Evolutionary conservation across 2,113 vertebrate genomes (phyloP), one percentile per base, ranked within the genome.

Genomic region (Circaetus cinerascens): DNA sequence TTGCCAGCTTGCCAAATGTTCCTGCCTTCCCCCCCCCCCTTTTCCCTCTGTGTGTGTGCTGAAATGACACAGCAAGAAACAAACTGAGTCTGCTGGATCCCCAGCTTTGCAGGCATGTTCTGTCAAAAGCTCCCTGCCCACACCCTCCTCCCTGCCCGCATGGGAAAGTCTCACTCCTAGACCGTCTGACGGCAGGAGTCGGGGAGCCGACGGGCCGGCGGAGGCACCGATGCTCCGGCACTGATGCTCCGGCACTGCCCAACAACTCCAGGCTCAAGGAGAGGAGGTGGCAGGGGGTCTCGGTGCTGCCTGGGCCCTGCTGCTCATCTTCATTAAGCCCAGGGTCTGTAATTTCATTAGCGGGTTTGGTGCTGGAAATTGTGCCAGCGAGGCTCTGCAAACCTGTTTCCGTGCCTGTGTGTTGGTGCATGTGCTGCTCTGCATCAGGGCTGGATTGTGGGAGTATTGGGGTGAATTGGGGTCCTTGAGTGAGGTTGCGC

Each of bases 21-120:
- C 87, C 77, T 78, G 71, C 30, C 8, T 63, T 38, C 50, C 25
- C 50, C 23, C 15, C 3, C 26, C 19, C 5, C 5, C 5, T 86
- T 79, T 34, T 46, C 63, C 23, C 38, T 64, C 2, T 71, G 16
- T 77, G 68, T 51, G 67, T 68, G 80, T 12, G 77, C 93, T 86
- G 96, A 95, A 97, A 88, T 96, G 95, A 95, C 92, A 93, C 92
- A 93, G 90, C 93, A 95, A 93, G 96, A 96, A 97, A 90, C 90
- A 92, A 94, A 90, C 71, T 43, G 71, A 91, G 91, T 93, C 92
- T 96, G 92, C 90, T 96, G 96, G 88, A 92, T 95, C 78, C 12
- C 79, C 85, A 63, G 90, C 66, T 96, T 77, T 66, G 64, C 85
- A 88, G 90, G 86, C 75, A 16, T 77, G 57, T 88, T 96, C 92